Conservation (phyloP, 1,140 invertebrate genomes). For the Homalodisca vitripennis region DNA sequence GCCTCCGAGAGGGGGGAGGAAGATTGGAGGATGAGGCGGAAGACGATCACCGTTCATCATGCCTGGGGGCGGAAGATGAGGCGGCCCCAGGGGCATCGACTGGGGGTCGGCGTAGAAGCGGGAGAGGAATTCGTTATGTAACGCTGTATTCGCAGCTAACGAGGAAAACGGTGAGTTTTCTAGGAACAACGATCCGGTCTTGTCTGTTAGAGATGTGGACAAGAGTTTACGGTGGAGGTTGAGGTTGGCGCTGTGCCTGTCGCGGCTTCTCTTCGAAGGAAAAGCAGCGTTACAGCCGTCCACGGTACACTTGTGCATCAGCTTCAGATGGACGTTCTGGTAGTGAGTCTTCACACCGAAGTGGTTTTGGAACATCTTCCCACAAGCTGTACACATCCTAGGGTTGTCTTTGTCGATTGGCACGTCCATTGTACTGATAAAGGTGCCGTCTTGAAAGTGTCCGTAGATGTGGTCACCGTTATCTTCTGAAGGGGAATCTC, state of each 20-base stretch:
- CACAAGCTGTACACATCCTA: constrained; percentile 85
- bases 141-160: constrained; percentile 51
- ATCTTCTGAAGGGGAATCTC: constrained; percentile 57
- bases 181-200: constrained; percentile 35
- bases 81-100: constrained; percentile 53
- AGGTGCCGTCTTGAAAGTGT: constrained; percentile 69
- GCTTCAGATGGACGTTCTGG: constrained; percentile 92
- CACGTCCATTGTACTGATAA: constrained; percentile 72
- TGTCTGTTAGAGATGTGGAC: constrained; percentile 60
- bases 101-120: constrained; percentile 75
- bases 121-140: constrained; percentile 77
- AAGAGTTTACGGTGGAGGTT: constrained; percentile 88
- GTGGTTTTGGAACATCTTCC: constrained; percentile 91
- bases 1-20: constrained; percentile 52
- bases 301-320: constrained; percentile 95
- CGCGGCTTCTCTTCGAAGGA: constrained; percentile 90
- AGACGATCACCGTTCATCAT: constrained; percentile 51
- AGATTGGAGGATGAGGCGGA: constrained; percentile 51
- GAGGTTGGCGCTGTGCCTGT: constrained; percentile 89
- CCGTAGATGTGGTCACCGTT: constrained; percentile 61
- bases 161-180: constrained; percentile 44
- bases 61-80: constrained; percentile 46
- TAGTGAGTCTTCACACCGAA: constrained; percentile 96
- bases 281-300: constrained; percentile 96
- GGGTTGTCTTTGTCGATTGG: constrained; percentile 83